Evolutionary conservation across 2,113 vertebrate species (phyloP).

Genomic region (Anser brachyrhynchus): DNA sequence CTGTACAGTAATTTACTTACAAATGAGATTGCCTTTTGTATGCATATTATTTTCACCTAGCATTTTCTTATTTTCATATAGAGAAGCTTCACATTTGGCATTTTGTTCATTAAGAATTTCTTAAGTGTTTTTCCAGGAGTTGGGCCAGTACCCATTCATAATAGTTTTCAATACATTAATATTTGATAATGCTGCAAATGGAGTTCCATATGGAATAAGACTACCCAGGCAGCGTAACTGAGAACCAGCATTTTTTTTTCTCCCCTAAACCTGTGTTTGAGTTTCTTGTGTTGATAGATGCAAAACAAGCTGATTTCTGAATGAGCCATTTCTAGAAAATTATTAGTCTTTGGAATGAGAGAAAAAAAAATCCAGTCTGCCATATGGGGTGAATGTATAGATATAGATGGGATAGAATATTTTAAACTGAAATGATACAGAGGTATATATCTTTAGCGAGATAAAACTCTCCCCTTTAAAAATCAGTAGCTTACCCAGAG

Average conservation of each 20-base stretch:
- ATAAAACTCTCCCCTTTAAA: background rate
- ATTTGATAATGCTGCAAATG: background rate
- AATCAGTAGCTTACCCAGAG: slow-evolving; percentile 17
- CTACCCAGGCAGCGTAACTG: background rate
- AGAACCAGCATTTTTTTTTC: background rate
- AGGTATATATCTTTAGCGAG: background rate
- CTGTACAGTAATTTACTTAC: background rate
- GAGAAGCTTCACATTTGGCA: background rate
- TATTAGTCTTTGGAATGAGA: background rate
- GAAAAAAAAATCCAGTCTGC: background rate
- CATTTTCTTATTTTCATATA: background rate
- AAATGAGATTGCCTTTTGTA: background rate
- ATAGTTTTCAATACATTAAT: background rate
- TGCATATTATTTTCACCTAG: background rate
- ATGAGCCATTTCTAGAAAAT: background rate
- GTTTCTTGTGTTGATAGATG: background rate
- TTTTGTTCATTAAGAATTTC: background rate
- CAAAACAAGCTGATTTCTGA: background rate
- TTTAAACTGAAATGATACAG: background rate
- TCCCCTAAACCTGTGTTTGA: background rate
- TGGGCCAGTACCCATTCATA: background rate
- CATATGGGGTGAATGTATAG: background rate
- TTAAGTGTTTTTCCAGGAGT: background rate
- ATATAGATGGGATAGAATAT: background rate
- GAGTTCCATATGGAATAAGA: background rate